phyloP scores from a whole-genome alignment of 2,113 vertebrate species.

The Mustela nigripes region DNA sequence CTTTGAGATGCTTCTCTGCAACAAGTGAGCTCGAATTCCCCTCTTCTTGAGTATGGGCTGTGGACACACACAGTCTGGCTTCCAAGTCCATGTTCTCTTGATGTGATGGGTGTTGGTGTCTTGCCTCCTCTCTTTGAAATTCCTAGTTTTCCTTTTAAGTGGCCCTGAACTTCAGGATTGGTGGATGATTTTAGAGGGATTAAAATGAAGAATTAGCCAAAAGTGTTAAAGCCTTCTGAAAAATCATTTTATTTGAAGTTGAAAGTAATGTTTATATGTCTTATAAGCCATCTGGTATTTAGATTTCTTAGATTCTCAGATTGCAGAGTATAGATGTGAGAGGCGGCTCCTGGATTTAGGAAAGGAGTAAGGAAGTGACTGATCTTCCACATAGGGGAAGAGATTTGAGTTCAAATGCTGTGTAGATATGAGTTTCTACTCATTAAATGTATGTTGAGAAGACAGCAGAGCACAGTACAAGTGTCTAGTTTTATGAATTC shows the following conservation, averaged over 20 bases:
- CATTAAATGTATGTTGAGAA: background rate
- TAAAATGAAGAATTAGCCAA: background rate
- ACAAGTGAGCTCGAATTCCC: background rate
- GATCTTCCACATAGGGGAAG: background rate
- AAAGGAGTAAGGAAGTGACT: background rate
- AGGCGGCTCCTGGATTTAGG: background rate
- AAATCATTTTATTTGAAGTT: constrained; percentile 6
- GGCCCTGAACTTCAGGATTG: background rate
- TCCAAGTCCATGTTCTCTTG: background rate
- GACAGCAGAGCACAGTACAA: background rate
- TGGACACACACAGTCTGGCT: no score
- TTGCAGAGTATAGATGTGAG: background rate
- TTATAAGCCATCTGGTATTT: background rate
- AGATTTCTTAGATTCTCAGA: background rate
- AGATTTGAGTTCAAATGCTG: background rate
- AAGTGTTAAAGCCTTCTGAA: background rate
- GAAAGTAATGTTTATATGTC: background rate
- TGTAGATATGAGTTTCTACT: background rate
- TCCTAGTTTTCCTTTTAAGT: background rate
- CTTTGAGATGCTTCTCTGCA: background rate
- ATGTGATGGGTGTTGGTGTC: background rate
- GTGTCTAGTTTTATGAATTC: background rate
- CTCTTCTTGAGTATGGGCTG: background rate
- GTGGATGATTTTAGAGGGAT: background rate
- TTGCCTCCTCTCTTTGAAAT: background rate